Evolutionary conservation across 1,140 invertebrate species (phyloP).

Genomic region (Dolichoris vasculosae): DNA sequence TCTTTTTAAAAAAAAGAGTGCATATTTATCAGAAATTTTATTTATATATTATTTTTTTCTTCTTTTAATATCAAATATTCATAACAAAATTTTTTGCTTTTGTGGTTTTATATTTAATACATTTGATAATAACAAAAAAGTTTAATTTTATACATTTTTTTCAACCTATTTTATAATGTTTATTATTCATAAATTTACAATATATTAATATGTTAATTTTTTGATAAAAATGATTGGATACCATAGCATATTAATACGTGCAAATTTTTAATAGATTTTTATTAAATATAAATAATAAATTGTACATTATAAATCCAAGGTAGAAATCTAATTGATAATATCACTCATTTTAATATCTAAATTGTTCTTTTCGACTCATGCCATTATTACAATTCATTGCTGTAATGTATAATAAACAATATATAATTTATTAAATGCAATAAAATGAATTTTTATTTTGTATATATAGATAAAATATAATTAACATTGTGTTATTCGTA

Average conservation of each 20-base stretch:
- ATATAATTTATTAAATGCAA: background rate
- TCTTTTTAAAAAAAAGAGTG: no score
- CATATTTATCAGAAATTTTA: background rate
- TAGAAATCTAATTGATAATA: slow-evolving; percentile 1
- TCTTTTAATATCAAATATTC: no score
- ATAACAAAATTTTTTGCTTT: slow-evolving; percentile 13
- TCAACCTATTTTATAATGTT: slow-evolving; percentile 20
- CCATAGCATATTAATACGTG: slow-evolving; percentile 28
- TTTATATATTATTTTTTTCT: background rate
- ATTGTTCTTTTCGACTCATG: slow-evolving; percentile 84
- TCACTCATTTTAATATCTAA: slow-evolving; percentile 79
- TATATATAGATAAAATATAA: background rate
- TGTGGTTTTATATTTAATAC: background rate
- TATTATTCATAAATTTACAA: slow-evolving; percentile 40
- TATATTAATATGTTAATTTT: slow-evolving; percentile 37
- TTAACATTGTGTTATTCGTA: no score
- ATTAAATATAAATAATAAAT: slow-evolving; percentile 46
- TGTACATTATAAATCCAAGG: slow-evolving; percentile 40
- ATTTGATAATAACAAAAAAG: background rate
- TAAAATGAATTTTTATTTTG: background rate
- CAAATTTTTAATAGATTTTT: slow-evolving; percentile 9
- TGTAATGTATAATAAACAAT: slow-evolving; percentile 65
- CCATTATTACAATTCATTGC: slow-evolving; percentile 83
- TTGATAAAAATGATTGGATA: slow-evolving; percentile 39
- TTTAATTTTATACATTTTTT: background rate